A percentile compares a stretch with the other conserved stretches of the same genome.
These are phyloP conservation scores for Daubentonia madagascariensis DNA, from an alignment of 2,113 vertebrate species.

Conservation along the genomic window DNA sequence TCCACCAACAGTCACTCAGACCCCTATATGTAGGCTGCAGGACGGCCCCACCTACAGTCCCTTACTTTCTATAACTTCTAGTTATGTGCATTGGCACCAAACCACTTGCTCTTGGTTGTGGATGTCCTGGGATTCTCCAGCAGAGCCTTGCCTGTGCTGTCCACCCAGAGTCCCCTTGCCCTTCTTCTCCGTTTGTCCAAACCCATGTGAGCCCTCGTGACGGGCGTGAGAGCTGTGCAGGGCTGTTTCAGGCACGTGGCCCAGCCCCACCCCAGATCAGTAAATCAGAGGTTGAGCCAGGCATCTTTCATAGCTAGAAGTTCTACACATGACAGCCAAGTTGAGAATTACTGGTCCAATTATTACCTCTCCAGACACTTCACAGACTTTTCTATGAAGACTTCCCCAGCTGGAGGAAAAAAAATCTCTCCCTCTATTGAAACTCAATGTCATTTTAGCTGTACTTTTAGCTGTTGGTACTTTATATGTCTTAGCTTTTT, in stretches of 20 bases:
- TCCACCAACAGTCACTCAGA: rapidly evolving
- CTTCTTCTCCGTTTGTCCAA: not conserved
- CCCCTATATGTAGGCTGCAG: not conserved
- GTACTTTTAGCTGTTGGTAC: not conserved
- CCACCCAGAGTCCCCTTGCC: not conserved
- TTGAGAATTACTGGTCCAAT: not conserved
- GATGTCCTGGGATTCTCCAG: not conserved
- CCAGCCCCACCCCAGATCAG: not conserved
- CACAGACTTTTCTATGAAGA: not conserved
- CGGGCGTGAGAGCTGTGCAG: not conserved
- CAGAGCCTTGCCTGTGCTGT: rapidly evolving
- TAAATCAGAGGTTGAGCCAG: rapidly evolving
- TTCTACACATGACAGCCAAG: not conserved
- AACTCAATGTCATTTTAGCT: not conserved
- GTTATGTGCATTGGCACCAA: not conserved
- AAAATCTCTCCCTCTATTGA: not conserved
- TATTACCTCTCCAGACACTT: no score
- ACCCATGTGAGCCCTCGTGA: no score
- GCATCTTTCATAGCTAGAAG: not conserved
- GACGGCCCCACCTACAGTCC: rapidly evolving
- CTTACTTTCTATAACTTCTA: not conserved
- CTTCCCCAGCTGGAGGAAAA: not conserved
- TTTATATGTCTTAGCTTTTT: not conserved
- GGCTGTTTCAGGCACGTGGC: rapidly evolving
- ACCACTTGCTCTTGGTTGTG: rapidly evolving